Evolutionary conservation across 2,113 vertebrate species (phyloP), one percentile per base, ranked within the genome.

Genomic region (Phalacrocorax aristotelis): DNA sequence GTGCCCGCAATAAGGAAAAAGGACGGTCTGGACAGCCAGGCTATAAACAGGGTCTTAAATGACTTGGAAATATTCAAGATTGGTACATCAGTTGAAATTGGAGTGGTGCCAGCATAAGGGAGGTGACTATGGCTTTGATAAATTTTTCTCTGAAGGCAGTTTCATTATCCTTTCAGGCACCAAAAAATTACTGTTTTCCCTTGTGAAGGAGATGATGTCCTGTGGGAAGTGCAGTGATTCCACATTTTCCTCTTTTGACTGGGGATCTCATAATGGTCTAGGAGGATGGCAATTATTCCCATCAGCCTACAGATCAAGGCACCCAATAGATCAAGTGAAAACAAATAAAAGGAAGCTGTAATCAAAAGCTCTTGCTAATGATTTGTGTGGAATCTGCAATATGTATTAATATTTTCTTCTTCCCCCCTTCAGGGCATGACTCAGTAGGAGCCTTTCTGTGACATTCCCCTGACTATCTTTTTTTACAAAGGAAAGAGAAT

Each of bases 271-370:
- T 96, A 95, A 94, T 96, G 91, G 82, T 85, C 84, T 91, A 95
- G 92, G 96, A 97, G 95, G 95, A 94, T 2, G 21, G 91, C 87
- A 95, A 95, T 95, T 97, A 93, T 94, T 94, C 81, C 85, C 29
- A 9, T 80, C 93, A 96, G 85, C 60, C 89, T 82, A 48, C 29
- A 81, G 91, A 97, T 93, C 94, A 91, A 94, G 94, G 75, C 71
- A 95, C 48, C 82, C 77, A 68, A 25, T 58, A 93, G 89, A 95
- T 83, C 91, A 77, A 95, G 64, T 64, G 84, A 96, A 96, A 97
- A 95, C 93, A 97, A 97, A 95, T 89, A 97, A 87, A 95, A 95
- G 55, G 75, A 94, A 96, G 75, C 77, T 34, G 55, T 48, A 95
- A 96, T 93, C 89, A 94, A 96, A 95, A 96, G 85, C 78, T 80